A percentile compares a stretch with the other conserved stretches of the same genome.
These are phyloP conservation scores for Ephialtes manifestator DNA, from an alignment of 2,888 invertebrate genomes.

Conservation along the genomic window DNA sequence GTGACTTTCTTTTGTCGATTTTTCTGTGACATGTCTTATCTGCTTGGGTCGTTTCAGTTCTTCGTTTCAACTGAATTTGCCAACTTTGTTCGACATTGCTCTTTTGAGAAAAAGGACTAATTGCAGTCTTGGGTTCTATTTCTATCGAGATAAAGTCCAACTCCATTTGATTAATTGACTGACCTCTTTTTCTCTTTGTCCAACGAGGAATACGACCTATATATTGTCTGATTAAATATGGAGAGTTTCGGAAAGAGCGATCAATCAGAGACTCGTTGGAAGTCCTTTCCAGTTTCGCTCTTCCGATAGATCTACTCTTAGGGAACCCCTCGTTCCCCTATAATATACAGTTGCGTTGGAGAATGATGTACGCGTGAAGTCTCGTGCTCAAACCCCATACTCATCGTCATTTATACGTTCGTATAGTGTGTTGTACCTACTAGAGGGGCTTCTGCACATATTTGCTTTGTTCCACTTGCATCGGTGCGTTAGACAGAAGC, in stretches of 20 bases:
- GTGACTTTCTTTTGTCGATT: constrained; percentile 5
- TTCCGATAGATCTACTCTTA: constrained; percentile 49
- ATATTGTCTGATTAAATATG: constrained; percentile 45
- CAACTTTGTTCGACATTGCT: constrained; percentile 1
- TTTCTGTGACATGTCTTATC: constrained; percentile 13
- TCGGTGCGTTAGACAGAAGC: constrained; percentile 60
- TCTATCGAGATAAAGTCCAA: background rate
- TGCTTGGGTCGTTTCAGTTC: background rate
- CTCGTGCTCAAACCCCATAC: constrained; percentile 44
- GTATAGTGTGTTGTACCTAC: constrained; percentile 14
- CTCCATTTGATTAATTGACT: constrained; percentile 20
- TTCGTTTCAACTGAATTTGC: constrained; percentile 1
- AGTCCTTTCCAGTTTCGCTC: constrained; percentile 39
- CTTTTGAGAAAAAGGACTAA: constrained; percentile 19
- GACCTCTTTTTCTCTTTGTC: constrained; percentile 34
- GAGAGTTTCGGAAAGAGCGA: constrained; percentile 52
- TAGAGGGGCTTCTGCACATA: constrained; percentile 48
- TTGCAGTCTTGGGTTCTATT: constrained; percentile 23
- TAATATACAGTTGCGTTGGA: background rate
- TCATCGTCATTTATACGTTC: constrained; percentile 59
- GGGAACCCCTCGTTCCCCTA: constrained; percentile 3
- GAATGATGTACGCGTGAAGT: constrained; percentile 45
- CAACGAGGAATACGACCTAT: constrained; percentile 17
- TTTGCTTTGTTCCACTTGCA: constrained; percentile 63
- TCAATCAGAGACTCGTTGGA: constrained; percentile 57